Evolutionary conservation across 1,140 invertebrate genomes (phyloP).

Genomic region (Drosophila mauritiana): DNA sequence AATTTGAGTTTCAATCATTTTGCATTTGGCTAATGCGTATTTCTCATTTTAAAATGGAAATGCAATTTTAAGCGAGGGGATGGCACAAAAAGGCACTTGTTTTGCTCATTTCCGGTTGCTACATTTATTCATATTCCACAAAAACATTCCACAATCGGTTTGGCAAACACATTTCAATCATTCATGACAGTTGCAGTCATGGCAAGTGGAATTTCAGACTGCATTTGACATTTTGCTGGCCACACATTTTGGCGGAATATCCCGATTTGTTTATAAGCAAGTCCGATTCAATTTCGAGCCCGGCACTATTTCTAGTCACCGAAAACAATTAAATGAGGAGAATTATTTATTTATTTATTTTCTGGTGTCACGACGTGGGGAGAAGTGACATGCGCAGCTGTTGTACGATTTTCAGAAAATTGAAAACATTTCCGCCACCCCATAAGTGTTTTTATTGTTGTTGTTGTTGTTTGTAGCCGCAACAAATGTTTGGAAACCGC

Average conservation of each 20-base stretch:
- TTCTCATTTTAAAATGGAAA: conserved; percentile 25
- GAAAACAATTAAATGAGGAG: conserved; percentile 40
- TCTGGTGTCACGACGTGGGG: conserved; percentile 9
- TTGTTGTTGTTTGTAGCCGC: background rate
- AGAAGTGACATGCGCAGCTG: conserved; percentile 38
- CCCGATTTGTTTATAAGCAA: conserved; percentile 40
- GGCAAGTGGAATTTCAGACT: conserved; percentile 31
- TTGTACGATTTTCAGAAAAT: conserved; percentile 33
- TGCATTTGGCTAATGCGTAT: conserved; percentile 35
- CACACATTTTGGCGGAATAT: conserved; percentile 14
- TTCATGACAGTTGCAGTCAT: conserved; percentile 52
- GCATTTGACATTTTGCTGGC: conserved; percentile 24
- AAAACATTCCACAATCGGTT: conserved; percentile 49
- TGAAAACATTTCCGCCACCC: conserved; percentile 28
- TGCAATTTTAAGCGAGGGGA: conserved; percentile 28
- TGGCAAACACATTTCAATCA: conserved; percentile 66
- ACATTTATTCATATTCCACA: conserved; percentile 51
- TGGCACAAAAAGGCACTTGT: background rate
- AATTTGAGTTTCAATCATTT: conserved; percentile 35
- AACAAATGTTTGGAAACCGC: conserved; percentile 13
- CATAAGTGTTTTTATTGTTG: background rate
- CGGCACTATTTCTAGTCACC: conserved; percentile 12
- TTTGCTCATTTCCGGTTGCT: conserved; percentile 60
- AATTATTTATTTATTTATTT: conserved; percentile 50
- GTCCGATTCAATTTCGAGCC: conserved; percentile 24